Conservation (phyloP, 2,113 vertebrate genomes). For the Buteo buteo region DNA sequence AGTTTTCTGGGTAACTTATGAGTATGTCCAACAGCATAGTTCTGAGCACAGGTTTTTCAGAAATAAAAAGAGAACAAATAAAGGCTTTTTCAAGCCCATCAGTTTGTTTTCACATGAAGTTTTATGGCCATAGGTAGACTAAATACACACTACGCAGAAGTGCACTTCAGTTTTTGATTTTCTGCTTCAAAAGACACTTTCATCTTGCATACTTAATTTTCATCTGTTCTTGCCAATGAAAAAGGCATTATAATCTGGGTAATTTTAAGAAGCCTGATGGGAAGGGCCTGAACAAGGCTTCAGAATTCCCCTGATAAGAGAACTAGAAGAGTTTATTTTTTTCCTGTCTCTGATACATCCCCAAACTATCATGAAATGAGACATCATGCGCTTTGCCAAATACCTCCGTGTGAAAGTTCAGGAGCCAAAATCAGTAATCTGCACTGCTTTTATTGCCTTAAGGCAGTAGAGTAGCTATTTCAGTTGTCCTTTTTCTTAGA, state of each 20-base stretch:
- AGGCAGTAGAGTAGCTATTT: neutral
- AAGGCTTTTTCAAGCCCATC: neutral
- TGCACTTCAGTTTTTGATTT: neutral
- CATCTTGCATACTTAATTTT: slow-evolving; percentile 3
- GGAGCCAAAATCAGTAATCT: neutral
- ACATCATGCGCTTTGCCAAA: neutral
- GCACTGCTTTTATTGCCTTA: neutral
- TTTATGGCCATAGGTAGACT: neutral
- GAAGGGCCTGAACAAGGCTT: neutral
- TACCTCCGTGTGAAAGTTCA: neutral
- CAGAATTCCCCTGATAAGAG: neutral
- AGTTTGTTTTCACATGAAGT: neutral
- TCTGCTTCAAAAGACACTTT: slow-evolving; percentile 16
- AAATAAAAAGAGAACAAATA: neutral
- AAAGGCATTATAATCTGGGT: neutral
- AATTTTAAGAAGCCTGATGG: neutral
- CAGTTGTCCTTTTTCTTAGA: neutral
- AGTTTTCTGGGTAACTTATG: neutral
- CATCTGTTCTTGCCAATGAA: neutral
- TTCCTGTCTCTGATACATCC: neutral
- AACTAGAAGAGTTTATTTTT: neutral
- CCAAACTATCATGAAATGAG: neutral
- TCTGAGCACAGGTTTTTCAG: neutral
- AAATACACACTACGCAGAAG: neutral
- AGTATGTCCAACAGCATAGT: neutral